phyloP scores from a whole-genome alignment of 2,888 invertebrate genomes.

The Hofmannophila pseudospretella region DNA sequence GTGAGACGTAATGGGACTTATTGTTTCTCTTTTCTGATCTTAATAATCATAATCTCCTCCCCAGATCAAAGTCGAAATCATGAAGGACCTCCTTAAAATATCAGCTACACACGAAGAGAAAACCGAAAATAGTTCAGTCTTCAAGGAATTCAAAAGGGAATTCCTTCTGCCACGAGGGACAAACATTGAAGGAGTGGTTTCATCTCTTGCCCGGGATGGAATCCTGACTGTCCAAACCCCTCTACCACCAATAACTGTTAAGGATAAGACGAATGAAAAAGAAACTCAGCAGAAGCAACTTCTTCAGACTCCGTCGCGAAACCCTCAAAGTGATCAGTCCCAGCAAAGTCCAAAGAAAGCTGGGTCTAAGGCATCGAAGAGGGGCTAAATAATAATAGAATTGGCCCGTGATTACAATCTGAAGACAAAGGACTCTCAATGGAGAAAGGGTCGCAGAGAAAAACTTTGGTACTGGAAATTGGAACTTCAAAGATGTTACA shows the following conservation, averaged over 20 bases:
- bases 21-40: too few species aligned
- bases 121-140: constrained; percentile 89
- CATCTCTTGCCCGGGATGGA: constrained; percentile 94
- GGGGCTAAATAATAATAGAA: too few species aligned
- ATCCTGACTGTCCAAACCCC: constrained; percentile 95
- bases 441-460: too few species aligned
- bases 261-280: neutral
- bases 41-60: constrained; percentile 6
- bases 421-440: too few species aligned
- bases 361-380: neutral
- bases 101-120: constrained; percentile 97
- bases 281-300: neutral
- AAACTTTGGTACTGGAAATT: too few species aligned
- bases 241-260: constrained; percentile 71
- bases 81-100: constrained; percentile 76
- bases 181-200: constrained; percentile 91
- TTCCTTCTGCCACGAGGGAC: constrained; percentile 94
- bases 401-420: too few species aligned
- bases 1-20: too few species aligned
- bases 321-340: neutral
- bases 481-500: too few species aligned
- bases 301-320: neutral
- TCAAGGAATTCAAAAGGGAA: constrained; percentile 94
- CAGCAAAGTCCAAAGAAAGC: neutral
- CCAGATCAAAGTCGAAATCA: constrained; percentile 39